Conservation (phyloP, 1,140 invertebrate genomes). For the Epicauta chinensis region DNA sequence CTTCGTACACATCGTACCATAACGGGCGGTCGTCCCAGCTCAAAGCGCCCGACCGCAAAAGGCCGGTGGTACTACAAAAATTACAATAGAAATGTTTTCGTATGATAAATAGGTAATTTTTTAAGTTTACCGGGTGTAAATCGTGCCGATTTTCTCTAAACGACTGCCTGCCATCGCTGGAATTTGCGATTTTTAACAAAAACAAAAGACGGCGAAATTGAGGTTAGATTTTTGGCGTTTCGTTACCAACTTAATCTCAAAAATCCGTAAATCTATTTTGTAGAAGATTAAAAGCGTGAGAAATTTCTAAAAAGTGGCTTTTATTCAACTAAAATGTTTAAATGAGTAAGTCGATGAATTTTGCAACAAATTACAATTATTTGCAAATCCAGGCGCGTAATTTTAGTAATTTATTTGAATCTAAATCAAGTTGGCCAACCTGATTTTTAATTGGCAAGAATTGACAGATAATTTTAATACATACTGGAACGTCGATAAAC, state of each 20-base stretch:
- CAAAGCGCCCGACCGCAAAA: constrained; percentile 68
- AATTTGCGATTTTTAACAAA: background rate
- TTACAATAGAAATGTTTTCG: background rate
- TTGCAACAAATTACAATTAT: no score
- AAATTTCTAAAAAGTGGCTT: no score
- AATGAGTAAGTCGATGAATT: no score
- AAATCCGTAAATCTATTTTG: background rate
- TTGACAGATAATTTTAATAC: no score
- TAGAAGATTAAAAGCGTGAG: background rate
- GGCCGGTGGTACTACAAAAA: constrained; percentile 62
- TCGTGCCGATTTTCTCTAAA: constrained; percentile 66
- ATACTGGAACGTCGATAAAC: no score
- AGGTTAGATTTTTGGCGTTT: background rate
- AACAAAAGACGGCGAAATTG: background rate
- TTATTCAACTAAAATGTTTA: no score
- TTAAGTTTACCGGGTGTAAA: constrained; percentile 55
- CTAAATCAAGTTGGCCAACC: no score
- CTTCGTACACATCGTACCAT: constrained; percentile 85
- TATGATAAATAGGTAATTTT: background rate
- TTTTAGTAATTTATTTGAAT: no score
- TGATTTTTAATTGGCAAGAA: no score
- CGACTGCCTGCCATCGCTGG: constrained; percentile 56
- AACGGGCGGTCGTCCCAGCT: constrained; percentile 71
- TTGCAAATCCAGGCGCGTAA: no score
- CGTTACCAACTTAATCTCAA: background rate